Conservation (phyloP, 2,888 invertebrate genomes). For the Peribatodes rhomboidaria region DNA sequence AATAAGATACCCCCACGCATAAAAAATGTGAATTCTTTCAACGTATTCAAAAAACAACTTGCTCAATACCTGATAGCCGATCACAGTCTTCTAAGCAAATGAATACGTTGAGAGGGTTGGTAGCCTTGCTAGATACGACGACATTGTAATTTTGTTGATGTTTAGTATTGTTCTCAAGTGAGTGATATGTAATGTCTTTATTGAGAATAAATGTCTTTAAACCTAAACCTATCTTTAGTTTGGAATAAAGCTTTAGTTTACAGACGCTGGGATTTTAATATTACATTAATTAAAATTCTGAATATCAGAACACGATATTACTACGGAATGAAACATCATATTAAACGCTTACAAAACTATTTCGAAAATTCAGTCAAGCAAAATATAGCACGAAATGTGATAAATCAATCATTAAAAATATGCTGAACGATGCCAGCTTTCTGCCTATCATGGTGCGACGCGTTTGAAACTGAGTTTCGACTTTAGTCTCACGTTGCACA, state of each 20-base stretch:
- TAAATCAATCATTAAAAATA: constrained; percentile 32
- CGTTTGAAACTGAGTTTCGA: neutral
- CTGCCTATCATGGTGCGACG: neutral
- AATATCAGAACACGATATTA: constrained; percentile 6
- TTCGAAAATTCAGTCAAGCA: constrained; percentile 41
- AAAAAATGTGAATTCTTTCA: too few relatives aligned
- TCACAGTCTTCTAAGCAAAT: too few relatives aligned
- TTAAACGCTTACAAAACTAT: constrained; percentile 1
- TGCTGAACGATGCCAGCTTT: neutral
- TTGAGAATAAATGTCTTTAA: too few relatives aligned
- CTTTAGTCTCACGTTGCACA: neutral
- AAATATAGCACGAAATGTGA: constrained; percentile 39
- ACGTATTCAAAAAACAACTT: too few relatives aligned
- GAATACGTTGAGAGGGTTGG: too few relatives aligned
- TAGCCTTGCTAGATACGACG: too few relatives aligned
- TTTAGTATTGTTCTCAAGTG: too few relatives aligned
- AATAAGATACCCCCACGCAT: too few relatives aligned
- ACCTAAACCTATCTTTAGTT: too few relatives aligned
- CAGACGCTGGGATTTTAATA: constrained; percentile 35
- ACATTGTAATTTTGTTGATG: too few relatives aligned
- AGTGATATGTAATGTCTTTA: too few relatives aligned
- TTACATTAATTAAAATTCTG: constrained; percentile 5
- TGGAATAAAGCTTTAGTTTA: constrained; percentile 53
- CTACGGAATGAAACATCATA: constrained; percentile 10
- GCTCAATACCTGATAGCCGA: too few relatives aligned